A percentile compares a stretch with the other conserved stretches of the same genome.
Evolutionary conservation across 2,113 vertebrate species (phyloP).

Genomic region (Puntigrus tetrazona): DNA sequence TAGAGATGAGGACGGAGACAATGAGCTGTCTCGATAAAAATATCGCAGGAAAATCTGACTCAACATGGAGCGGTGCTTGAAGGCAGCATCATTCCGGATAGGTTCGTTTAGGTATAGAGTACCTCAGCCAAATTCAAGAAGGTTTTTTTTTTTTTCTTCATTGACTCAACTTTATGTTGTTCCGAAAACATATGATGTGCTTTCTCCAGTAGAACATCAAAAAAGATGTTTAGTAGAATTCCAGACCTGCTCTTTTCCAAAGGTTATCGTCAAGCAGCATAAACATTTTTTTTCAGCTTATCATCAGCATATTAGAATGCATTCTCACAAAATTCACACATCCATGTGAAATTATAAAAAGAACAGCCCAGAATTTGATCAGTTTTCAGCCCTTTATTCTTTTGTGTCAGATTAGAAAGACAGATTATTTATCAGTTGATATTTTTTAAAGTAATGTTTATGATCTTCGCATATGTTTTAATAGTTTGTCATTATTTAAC

Average conservation of each 20-base stretch:
- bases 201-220: not conserved
- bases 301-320: not conserved
- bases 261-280: not conserved
- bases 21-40: slow-evolving; percentile 46
- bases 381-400: not conserved
- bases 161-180: not conserved
- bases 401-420: not conserved
- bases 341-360: too few relatives aligned
- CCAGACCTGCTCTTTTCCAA: not conserved
- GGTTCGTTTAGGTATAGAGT: not conserved
- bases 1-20: slow-evolving; percentile 36
- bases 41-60: slow-evolving; percentile 35
- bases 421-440: too few relatives aligned
- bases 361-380: too few relatives aligned
- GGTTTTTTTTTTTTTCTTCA: not conserved
- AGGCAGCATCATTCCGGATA: not conserved
- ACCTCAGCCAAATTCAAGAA: not conserved
- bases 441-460: too few relatives aligned
- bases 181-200: not conserved
- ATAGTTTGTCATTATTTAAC: too few relatives aligned
- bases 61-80: slow-evolving; percentile 19
- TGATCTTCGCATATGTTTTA: too few relatives aligned
- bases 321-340: too few relatives aligned
- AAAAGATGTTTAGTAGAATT: not conserved
- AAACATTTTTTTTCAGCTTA: not conserved